Evolutionary conservation across 2,797 vertebrate genomes (phyloP).

Genomic region (Melanotaenia pygmaea): DNA sequence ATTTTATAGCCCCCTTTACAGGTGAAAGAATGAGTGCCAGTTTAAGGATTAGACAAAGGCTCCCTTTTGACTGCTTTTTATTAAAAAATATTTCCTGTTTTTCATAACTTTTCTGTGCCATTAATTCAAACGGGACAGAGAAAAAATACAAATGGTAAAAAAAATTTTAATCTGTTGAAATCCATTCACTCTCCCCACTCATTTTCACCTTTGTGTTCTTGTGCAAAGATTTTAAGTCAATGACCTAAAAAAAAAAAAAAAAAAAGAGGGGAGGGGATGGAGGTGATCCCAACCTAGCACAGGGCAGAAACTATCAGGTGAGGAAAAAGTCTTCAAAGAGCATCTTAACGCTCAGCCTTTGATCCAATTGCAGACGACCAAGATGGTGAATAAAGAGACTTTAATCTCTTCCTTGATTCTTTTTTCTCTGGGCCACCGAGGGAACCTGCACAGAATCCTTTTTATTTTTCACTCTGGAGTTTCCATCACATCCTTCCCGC

Average conservation of each 20-base stretch:
- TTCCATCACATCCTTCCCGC: constrained; percentile 22
- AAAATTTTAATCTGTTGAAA: not conserved
- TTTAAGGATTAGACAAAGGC: not conserved
- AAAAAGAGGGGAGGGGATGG: no score
- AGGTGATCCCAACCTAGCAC: constrained; percentile 2
- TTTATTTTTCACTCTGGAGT: constrained; percentile 10
- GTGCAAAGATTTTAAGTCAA: constrained; percentile 15
- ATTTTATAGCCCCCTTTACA: not conserved
- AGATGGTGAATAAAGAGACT: constrained; percentile 48
- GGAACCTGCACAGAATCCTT: constrained; percentile 32
- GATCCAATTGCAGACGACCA: constrained; percentile 63
- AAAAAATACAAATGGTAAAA: not conserved
- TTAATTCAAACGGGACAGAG: not conserved
- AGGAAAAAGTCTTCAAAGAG: constrained; percentile 67
- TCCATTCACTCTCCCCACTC: not conserved
- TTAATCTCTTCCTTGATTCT: constrained; percentile 33
- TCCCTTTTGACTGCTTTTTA: not conserved
- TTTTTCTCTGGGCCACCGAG: constrained; percentile 33
- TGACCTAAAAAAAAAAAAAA: constrained; percentile 11
- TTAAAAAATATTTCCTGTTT: not conserved
- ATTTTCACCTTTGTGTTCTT: constrained; percentile 7
- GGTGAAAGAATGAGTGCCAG: not conserved
- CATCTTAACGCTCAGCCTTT: constrained; percentile 65
- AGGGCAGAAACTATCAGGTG: constrained; percentile 54
- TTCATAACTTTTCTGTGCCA: not conserved